These are phyloP conservation scores for Anolis sagrei DNA, from an alignment of 2,113 vertebrate species.

Conservation along the genomic window DNA sequence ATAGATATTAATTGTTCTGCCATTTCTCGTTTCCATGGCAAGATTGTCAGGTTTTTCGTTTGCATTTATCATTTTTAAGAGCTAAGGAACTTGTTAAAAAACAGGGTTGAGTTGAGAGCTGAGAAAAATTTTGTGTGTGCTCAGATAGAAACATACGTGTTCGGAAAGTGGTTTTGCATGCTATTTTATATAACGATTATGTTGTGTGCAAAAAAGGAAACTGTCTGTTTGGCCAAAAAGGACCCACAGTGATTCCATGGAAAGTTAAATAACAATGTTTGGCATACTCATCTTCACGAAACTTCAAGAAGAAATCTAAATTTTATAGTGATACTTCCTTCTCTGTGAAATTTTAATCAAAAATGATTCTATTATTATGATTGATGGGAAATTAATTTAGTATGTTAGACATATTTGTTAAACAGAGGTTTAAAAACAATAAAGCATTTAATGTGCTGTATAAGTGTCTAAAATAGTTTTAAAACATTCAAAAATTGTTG, in stretches of 20 bases:
- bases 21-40: constrained; percentile 23
- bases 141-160: not conserved
- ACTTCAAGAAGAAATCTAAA: not conserved
- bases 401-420: not conserved
- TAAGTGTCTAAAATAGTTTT: not conserved
- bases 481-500: not conserved
- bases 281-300: not conserved
- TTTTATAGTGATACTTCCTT: too few species aligned
- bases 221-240: not conserved
- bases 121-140: not conserved
- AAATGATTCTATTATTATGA: not conserved
- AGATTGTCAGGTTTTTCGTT: not conserved
- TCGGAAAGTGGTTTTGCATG: not conserved
- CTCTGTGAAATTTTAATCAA: too few species aligned
- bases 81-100: not conserved
- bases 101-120: not conserved
- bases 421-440: not conserved
- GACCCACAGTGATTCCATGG: not conserved
- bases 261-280: not conserved
- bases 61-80: not conserved
- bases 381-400: not conserved
- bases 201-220: not conserved
- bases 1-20: constrained; percentile 7
- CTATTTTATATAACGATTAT: not conserved
- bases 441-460: not conserved